These are phyloP conservation scores for Planiliza haematocheilus DNA, from an alignment of 2,113 vertebrate species.

Conservation along the genomic window DNA sequence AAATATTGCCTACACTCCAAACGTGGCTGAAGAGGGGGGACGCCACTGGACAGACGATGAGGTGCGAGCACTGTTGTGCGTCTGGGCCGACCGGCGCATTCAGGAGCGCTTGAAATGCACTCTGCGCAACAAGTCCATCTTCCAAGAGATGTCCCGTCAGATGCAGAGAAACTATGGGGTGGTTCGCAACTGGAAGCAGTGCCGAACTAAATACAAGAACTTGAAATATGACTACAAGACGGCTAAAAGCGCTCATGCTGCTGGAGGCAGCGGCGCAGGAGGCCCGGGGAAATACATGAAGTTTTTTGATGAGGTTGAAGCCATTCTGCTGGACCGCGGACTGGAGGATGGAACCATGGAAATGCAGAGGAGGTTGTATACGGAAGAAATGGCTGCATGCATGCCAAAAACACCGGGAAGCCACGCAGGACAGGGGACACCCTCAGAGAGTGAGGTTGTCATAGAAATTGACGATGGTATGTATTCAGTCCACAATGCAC, in stretches of 20 bases:
- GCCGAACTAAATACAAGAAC: conserved; percentile 95
- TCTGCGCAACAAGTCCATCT: conserved; percentile 92
- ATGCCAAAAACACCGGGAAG: conserved; percentile 17
- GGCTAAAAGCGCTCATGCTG: conserved; percentile 82
- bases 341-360: conserved; percentile 71
- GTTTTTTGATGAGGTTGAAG: conserved; percentile 91
- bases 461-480: conserved; percentile 83
- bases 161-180: conserved; percentile 88
- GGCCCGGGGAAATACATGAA: conserved; percentile 88
- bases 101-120: conserved; percentile 88
- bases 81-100: conserved; percentile 89
- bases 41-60: conserved; percentile 93
- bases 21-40: conserved; percentile 87
- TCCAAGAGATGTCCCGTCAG: conserved; percentile 90
- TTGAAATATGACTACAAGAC: conserved; percentile 93
- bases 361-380: conserved; percentile 65
- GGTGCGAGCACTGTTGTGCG: conserved; percentile 87
- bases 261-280: conserved; percentile 60
- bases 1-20: conserved; percentile 73
- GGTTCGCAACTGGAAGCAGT: conserved; percentile 93
- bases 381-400: conserved; percentile 51
- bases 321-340: conserved; percentile 86
- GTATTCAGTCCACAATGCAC: conserved; percentile 4
- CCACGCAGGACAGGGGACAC: conserved; percentile 3
- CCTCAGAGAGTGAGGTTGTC: conserved; percentile 68